Evolutionary conservation across 2,113 vertebrate species (phyloP).

Genomic region (Odobenus rosmarus): DNA sequence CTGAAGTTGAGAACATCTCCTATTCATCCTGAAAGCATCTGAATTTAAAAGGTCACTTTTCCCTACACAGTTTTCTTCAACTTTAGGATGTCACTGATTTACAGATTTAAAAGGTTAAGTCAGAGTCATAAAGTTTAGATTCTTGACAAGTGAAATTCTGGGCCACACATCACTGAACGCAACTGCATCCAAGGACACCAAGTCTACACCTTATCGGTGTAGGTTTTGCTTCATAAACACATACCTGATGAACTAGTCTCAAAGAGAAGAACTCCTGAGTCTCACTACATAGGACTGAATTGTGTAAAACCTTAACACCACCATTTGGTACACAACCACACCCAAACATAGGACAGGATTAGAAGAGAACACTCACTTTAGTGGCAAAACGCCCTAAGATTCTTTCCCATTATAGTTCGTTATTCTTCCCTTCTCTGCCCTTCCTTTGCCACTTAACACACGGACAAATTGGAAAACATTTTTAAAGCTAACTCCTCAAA

Average conservation of each 20-base stretch:
- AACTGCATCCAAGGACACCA: not conserved
- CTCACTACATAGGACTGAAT: not conserved
- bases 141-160: constrained; percentile 49
- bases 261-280: not conserved
- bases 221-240: not conserved
- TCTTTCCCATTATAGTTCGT: not conserved
- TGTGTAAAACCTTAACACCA: not conserved
- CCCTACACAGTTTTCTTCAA: not conserved
- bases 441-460: not conserved
- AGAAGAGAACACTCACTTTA: not conserved
- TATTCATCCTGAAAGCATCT: not conserved
- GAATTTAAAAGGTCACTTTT: not conserved
- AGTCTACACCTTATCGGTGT: not conserved
- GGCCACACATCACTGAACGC: not conserved
- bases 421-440: not conserved
- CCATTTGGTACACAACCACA: not conserved
- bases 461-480: not conserved
- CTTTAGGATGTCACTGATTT: not conserved
- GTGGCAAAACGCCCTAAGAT: not conserved
- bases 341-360: not conserved
- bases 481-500: not conserved
- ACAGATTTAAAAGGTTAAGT: not conserved
- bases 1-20: not conserved
- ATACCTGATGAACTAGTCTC: not conserved
- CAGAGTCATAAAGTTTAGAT: constrained; percentile 32